Percentiles rank a stretch among this genome's conserved stretches.
phyloP scores from a whole-genome alignment of 2,888 invertebrate genomes.

The Melieria crassipennis region DNA sequence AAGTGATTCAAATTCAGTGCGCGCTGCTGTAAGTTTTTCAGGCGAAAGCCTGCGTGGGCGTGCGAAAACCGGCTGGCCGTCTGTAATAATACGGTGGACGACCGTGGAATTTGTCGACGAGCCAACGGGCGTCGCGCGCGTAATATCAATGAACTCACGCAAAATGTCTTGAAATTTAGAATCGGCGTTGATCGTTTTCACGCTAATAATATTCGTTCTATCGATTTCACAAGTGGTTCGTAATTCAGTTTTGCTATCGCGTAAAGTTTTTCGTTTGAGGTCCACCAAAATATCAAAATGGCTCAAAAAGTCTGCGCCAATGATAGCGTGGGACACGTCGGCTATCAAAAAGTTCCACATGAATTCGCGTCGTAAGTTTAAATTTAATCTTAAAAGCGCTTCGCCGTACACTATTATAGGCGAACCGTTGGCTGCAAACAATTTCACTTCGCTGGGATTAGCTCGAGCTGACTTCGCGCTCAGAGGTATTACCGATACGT shows the following conservation, averaged over 20 bases:
- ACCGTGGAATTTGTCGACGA: slow-evolving; percentile 16
- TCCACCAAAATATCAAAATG: slow-evolving; percentile 6
- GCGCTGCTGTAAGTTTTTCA: slow-evolving; percentile 32
- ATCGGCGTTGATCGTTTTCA: slow-evolving; percentile 17
- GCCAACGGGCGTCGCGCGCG: slow-evolving; percentile 12
- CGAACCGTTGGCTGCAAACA: slow-evolving; percentile 22
- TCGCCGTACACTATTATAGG: slow-evolving; percentile 26
- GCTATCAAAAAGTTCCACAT: slow-evolving; percentile 26
- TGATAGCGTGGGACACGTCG: slow-evolving; percentile 34
- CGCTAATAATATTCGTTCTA: slow-evolving; percentile 3
- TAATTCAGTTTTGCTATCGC: background rate
- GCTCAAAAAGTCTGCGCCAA: slow-evolving; percentile 28
- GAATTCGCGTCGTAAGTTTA: slow-evolving; percentile 25
- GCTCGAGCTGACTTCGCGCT: too few species aligned
- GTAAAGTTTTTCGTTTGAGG: slow-evolving; percentile 4
- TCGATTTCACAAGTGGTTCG: slow-evolving; percentile 17
- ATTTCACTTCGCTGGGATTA: slow-evolving; percentile 15
- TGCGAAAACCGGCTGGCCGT: background rate
- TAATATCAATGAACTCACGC: slow-evolving; percentile 26
- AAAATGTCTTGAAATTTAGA: slow-evolving; percentile 23
- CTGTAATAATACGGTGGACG: background rate
- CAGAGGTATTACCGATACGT: slow-evolving; percentile 12
- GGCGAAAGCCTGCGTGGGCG: slow-evolving; percentile 49
- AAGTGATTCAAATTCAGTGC: background rate
- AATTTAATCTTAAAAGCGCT: slow-evolving; percentile 11